Percentiles rank a stretch among this genome's conserved stretches.
Evolutionary conservation across 2,888 invertebrate species (phyloP).

Genomic region (Emmelina monodactyla): DNA sequence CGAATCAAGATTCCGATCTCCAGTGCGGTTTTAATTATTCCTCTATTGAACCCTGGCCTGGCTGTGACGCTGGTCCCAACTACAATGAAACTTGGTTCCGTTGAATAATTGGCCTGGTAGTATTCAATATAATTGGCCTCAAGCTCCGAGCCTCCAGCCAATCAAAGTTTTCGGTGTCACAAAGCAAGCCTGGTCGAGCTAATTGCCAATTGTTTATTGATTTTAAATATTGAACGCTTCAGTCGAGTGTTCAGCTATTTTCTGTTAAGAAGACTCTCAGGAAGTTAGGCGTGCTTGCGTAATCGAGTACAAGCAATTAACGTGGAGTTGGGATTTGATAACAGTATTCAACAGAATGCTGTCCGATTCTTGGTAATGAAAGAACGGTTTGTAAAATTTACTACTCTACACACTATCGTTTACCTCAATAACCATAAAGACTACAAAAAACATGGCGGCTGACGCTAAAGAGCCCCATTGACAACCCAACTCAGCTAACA

Average conservation of each 20-base stretch:
- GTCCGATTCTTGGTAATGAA: too few species aligned
- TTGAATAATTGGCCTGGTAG: slow-evolving; percentile 42
- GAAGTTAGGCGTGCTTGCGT: too few species aligned
- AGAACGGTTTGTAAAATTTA: too few species aligned
- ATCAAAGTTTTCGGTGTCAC: slow-evolving; percentile 54
- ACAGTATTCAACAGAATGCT: too few species aligned
- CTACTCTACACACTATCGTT: too few species aligned
- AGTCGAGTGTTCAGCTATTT: too few species aligned
- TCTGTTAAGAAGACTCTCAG: too few species aligned
- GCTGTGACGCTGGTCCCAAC: slow-evolving; percentile 41
- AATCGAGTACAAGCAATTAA: too few species aligned
- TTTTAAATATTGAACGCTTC: too few species aligned
- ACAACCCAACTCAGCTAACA: slow-evolving; percentile 28
- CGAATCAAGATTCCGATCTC: slow-evolving; percentile 19
- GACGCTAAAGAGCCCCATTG: slow-evolving; percentile 30
- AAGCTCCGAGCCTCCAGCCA: slow-evolving; percentile 31
- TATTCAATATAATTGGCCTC: slow-evolving; percentile 56
- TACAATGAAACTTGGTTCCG: slow-evolving; percentile 51
- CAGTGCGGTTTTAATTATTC: slow-evolving; percentile 58
- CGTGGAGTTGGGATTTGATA: too few species aligned
- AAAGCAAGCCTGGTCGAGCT: slow-evolving; percentile 34
- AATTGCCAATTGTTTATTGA: slow-evolving; percentile 36
- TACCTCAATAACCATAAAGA: too few species aligned
- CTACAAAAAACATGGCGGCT: slow-evolving; percentile 28
- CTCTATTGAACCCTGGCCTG: slow-evolving; percentile 45